Base-by-base conservation (phyloP, 2,888 invertebrate genomes). In the Dastarcus helophoroides region DNA sequence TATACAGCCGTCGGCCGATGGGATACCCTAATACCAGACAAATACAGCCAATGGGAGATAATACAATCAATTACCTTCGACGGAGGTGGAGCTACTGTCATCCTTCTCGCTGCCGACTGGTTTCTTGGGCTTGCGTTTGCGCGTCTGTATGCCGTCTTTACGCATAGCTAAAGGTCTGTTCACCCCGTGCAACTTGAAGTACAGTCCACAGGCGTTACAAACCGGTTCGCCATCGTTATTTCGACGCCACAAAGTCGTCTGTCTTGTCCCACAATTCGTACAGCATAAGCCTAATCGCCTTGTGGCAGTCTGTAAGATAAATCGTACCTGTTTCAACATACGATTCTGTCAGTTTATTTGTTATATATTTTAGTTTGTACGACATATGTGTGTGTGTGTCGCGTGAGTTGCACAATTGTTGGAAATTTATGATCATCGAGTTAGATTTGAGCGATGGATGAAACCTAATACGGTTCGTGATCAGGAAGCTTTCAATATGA, bases 151-250 rank as follows among this genome's bases (percentile, higher is more conserved):
- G 32, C 91, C 91, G 53, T 94, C 93, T 58, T 94, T 94, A 43
- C 91, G 76, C 93, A 94, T 94, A 11, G 91, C 88, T 50, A 89
- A 59, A 2, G 94, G 94, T 42, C 94, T 64, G 63, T 88, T 88
- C 33, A 91, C 86, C 38, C 86, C 86, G 63, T 95, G 95, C 41
- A 95, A 70, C 63, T 95, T 95, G 67, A 81, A 94, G 68, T 95
- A 95, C 29, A 95, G 73, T 0, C 94, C 95, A 61, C 95, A 95
- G 8, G 95, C 94, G 68, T 97, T 95, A 69, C 97, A 97, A 22
- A 98, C 97, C 0, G 97, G 94, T 63, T 97, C 94, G 26, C 97
- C 97, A 56, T 93, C 90, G 65, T 91, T 83, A 69, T 97, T 97
- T 42, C 98, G 76, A 33, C 98, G 73, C 97, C 98, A 98, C 31